phyloP scores from a whole-genome alignment of 2,797 vertebrate species.

The Girardinus metallicus region DNA sequence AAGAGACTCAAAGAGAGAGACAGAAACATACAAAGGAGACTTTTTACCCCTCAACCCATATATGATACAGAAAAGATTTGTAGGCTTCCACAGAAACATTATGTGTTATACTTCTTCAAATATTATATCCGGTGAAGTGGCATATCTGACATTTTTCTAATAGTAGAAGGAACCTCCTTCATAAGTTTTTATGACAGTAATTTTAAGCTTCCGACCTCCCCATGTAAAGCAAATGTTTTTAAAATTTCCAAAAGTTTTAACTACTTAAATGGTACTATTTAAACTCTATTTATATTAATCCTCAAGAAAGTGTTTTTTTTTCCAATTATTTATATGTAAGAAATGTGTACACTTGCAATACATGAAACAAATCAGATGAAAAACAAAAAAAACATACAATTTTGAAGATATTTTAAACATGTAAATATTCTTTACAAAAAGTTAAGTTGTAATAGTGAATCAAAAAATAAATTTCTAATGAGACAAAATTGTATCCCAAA shows the following conservation, averaged over 20 bases:
- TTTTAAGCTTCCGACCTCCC: background rate
- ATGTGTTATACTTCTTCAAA: no score
- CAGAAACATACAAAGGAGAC: background rate
- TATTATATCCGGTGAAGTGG: no score
- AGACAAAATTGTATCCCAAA: background rate
- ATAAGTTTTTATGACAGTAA: background rate
- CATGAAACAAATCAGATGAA: background rate
- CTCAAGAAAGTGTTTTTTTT: no score
- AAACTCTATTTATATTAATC: no score
- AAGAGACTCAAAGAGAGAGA: constrained; percentile 39
- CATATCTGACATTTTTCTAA: background rate
- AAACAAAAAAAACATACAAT: background rate
- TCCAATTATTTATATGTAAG: background rate
- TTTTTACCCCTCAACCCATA: no score
- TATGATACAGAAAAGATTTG: background rate
- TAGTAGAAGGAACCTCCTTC: no score
- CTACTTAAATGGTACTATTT: background rate
- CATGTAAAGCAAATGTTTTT: no score
- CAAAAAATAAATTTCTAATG: background rate
- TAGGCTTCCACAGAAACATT: background rate
- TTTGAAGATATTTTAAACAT: background rate
- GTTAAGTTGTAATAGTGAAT: background rate
- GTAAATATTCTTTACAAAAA: background rate
- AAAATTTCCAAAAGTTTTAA: background rate
- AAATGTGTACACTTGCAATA: background rate